Conservation (phyloP, 2,797 vertebrate species). For the Ibycter americanus region DNA sequence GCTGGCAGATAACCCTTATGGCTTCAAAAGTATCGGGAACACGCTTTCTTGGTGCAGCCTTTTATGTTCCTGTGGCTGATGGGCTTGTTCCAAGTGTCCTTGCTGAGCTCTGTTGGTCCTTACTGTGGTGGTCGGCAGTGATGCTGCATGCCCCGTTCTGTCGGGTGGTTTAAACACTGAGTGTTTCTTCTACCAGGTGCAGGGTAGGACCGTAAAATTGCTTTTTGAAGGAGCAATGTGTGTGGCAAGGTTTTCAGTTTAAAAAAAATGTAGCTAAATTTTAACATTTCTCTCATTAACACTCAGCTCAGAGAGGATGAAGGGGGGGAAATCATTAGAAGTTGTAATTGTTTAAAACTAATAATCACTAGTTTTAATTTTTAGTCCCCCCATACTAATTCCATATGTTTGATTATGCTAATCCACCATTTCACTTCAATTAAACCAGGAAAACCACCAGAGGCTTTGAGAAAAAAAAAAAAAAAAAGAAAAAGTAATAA, state of each 20-base stretch:
- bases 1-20: background rate
- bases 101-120: background rate
- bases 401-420: conserved; percentile 3
- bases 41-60: rapidly evolving
- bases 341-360: background rate
- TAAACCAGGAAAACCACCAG: background rate
- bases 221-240: background rate
- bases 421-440: background rate
- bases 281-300: background rate
- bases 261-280: background rate
- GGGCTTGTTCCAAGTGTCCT: background rate
- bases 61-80: background rate
- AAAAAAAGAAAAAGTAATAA: background rate
- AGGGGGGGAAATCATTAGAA: background rate
- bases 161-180: background rate
- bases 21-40: background rate
- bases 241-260: background rate
- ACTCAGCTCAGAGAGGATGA: background rate
- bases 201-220: background rate
- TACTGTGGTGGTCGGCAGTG: rapidly evolving
- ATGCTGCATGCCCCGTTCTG: rapidly evolving
- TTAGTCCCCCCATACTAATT: background rate
- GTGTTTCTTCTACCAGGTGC: background rate
- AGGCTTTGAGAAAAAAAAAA: background rate
- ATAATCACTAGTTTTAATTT: background rate